Base-by-base conservation (phyloP, 2,113 vertebrate species). In the Balaeniceps rex region DNA sequence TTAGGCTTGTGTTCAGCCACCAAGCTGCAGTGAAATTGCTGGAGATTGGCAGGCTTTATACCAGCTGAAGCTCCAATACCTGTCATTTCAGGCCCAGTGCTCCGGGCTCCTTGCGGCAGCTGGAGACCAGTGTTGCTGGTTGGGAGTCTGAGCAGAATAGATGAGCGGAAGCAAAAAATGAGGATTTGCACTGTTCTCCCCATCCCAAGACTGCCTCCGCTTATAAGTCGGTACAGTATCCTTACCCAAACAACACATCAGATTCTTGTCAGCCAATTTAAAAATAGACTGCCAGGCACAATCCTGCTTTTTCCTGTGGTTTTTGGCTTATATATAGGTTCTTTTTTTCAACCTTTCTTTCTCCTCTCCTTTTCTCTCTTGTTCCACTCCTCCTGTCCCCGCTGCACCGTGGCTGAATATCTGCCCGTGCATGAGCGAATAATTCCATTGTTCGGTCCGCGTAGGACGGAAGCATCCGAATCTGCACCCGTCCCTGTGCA, bases 401-500 rank as follows among this genome's bases (percentile, higher is more conserved):
- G 3, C 42, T 47, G 17, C n/a, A 68, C 25, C 1, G 2, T 46
- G 51, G 38, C 54, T 40, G 57, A 70, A 7, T 18, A 47, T 33
- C 34, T 75, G 49, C 36, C 49, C 2, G 0, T 28, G 38, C 15
- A 1, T 52, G 40, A 78, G 61, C 2, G 2, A 78, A 57, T 44
- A 57, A 75, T 44, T 11, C 69, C 36, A 9, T 49, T 49, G 42
- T 26, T 74, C 29, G 7, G 11, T 21, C 26, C 4, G 0, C 0
- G 2, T 7, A 25, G 69, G 82, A 65, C 1, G 5, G 88, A 1
- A 6, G 17, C 51, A 63, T 54, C 61, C 7, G 5, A 23, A 3
- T 29, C 28, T 3, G 7, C 65, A 31, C n/a, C 44, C 0, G 0
- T 75, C 51, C 63, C n/a, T 1, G 6, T 1, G 4, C 61, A 64